Percentiles rank a stretch among this genome's conserved stretches.
Evolutionary conservation across 2,888 invertebrate species (phyloP).

Genomic region (Hydrotaea diabolus): DNA sequence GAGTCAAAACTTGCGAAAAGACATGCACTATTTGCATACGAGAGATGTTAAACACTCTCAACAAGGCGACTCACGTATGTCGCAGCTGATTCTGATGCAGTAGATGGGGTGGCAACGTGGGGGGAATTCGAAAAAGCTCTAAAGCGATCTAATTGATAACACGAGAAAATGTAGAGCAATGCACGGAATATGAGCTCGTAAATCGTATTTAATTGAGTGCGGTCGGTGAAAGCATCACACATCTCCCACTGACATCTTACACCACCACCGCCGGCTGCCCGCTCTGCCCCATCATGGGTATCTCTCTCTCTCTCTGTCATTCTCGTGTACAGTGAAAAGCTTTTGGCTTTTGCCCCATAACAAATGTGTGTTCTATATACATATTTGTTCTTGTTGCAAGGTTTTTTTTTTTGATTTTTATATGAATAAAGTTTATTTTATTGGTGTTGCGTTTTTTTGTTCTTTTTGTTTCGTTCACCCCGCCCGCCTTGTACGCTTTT

Average conservation of each 20-base stretch:
- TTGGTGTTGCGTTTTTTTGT: background rate
- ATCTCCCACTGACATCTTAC: background rate
- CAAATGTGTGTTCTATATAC: constrained; percentile 10
- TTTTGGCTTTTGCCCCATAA: background rate
- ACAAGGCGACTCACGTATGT: background rate
- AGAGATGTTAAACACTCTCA: background rate
- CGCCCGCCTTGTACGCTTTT: constrained; percentile 1
- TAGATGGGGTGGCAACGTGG: background rate
- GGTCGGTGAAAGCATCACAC: background rate
- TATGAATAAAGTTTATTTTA: background rate
- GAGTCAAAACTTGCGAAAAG: background rate
- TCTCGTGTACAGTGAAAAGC: background rate
- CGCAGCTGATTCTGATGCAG: background rate
- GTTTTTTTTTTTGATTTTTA: background rate
- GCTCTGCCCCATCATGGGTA: background rate
- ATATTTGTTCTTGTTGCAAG: too few relatives aligned
- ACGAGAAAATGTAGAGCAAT: constrained; percentile 51
- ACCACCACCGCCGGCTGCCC: too few relatives aligned
- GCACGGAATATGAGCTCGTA: constrained; percentile 56
- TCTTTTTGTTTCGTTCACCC: constrained; percentile 19
- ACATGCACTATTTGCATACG: background rate
- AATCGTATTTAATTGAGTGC: constrained; percentile 46
- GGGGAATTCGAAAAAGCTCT: constrained; percentile 44
- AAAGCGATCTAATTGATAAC: background rate
- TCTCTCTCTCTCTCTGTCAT: too few relatives aligned